Conservation (phyloP, 2,797 vertebrate genomes). For the Myripristis jacobus region DNA sequence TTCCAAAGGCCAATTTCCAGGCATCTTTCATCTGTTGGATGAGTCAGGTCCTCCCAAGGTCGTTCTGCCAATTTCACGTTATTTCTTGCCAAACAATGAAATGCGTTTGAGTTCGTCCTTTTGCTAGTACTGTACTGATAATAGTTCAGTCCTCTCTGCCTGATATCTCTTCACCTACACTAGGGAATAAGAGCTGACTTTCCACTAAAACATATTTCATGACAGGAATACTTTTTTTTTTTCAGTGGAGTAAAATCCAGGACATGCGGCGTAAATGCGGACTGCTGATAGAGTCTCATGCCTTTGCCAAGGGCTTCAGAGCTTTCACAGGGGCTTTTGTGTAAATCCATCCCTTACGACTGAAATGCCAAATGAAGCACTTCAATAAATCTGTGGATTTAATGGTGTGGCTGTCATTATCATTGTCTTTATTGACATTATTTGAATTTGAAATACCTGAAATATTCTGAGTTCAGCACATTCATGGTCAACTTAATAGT, state of each 20-base stretch:
- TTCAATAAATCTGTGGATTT: not conserved
- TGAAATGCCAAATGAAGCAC: not conserved
- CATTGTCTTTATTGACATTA: too few relatives aligned
- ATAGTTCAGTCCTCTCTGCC: not conserved
- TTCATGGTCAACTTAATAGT: too few relatives aligned
- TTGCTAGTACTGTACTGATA: not conserved
- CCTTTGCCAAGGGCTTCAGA: not conserved
- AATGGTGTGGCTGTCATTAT: not conserved
- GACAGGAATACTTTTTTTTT: not conserved
- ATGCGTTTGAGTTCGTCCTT: conserved; percentile 21
- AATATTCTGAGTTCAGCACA: not conserved
- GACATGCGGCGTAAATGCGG: not conserved
- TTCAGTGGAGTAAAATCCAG: conserved; percentile 1
- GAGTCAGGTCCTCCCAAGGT: conserved; percentile 41
- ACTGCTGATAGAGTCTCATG: not conserved
- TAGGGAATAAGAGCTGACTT: not conserved
- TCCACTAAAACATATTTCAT: not conserved
- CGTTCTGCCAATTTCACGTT: conserved; percentile 38
- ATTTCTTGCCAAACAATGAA: conserved; percentile 50
- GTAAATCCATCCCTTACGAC: not conserved
- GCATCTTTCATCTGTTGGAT: conserved; percentile 38
- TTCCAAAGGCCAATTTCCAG: conserved; percentile 45
- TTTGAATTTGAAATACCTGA: not conserved
- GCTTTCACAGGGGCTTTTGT: too few relatives aligned
- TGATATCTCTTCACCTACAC: not conserved